phyloP scores from a whole-genome alignment of 2,797 vertebrate species.

The Phataginus tetradactyla region DNA sequence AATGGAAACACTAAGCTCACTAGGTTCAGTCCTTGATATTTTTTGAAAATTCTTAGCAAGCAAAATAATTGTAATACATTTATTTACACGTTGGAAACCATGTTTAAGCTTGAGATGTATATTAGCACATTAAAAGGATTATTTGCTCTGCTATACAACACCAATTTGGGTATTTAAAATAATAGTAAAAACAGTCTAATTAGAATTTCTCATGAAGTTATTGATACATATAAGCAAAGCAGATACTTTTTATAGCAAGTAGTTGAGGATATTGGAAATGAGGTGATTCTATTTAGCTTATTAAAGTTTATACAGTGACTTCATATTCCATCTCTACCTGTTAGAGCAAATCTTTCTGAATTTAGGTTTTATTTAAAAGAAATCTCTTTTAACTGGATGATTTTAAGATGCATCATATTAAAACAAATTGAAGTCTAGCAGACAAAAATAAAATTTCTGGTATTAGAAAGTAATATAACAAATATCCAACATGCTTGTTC shows the following conservation, averaged over 20 bases:
- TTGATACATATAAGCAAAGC: background rate
- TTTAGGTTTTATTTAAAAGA: background rate
- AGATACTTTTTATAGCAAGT: background rate
- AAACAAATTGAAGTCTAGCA: background rate
- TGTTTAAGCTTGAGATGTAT: constrained; percentile 43
- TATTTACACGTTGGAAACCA: constrained; percentile 73
- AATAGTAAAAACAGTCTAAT: background rate
- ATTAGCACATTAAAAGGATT: constrained; percentile 15
- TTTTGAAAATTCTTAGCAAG: constrained; percentile 70
- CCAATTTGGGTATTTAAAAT: background rate
- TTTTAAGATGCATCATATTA: background rate
- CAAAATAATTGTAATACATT: constrained; percentile 63
- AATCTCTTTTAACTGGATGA: background rate
- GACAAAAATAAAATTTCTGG: background rate
- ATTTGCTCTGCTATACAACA: background rate
- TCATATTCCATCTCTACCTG: background rate
- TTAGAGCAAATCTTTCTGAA: background rate
- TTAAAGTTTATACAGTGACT: background rate
- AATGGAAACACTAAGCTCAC: constrained; percentile 74
- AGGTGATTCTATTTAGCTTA: background rate
- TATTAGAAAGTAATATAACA: background rate
- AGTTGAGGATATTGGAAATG: background rate
- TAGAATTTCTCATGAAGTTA: background rate
- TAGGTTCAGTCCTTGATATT: constrained; percentile 54
- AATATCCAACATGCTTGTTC: background rate